Evolutionary conservation across 1,140 invertebrate species (phyloP), one percentile per base, ranked within the genome.

Genomic region (Conus ventricosus): DNA sequence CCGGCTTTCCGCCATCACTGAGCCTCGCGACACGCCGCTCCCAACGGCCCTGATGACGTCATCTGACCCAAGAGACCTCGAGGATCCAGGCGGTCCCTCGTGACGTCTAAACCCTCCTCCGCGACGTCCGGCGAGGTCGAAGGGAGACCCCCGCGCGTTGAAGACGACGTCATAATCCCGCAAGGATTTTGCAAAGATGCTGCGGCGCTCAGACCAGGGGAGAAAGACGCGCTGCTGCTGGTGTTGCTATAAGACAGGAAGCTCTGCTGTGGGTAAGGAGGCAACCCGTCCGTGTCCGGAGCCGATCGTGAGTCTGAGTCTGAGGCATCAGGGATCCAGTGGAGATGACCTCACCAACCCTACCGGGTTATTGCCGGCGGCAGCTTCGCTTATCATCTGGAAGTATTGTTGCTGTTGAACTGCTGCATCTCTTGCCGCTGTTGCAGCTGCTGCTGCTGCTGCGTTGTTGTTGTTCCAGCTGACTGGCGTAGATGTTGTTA

Each of bases 391-490:
- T 15, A 85, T 85, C 39, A 54, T 71, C n/a, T 67, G 84, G 20
- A 75, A 85, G 39, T n/a, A 84, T 6, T 84, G 83, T 10, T 57
- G 20, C 53, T 84, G 83, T 5, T 63, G 57, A 54, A 51, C 17
- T 63, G 55, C n/a, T 63, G 83, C n/a, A 27, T 20, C 4, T 84
- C 51, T 25, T 84, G 83, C 57, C 55, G 27, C 71, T 85, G 83
- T 27, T 83, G 81, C 57, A 55, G 83, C 27, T 75, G 63, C 23
- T 85, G 84, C 20, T 67, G 84, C 84, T 84, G 83, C n/a, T 84
- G 83, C 83, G 84, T 53, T 85, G 84, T 7, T 57, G 63, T 13
- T 85, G 84, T 17, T 85, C 25, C 17, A 85, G 25, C n/a, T 85
- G 84, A 60, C n/a, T 71, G 13, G 11, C 51, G 84, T 75, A 85